Base-by-base conservation (phyloP, 64 coral and sea anemone species). In the Actinia tenebrosa region DNA sequence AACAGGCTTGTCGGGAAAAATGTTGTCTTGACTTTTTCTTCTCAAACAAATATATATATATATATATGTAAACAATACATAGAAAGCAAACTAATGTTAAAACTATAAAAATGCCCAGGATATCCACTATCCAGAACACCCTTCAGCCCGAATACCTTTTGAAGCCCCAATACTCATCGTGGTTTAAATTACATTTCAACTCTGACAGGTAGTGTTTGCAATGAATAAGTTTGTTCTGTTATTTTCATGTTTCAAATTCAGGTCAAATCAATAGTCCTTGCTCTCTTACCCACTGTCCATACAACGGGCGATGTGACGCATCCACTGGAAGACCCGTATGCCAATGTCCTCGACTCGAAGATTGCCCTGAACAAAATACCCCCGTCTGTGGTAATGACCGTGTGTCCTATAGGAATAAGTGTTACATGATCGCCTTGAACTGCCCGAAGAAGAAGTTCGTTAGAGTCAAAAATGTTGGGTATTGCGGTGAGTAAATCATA, bases 301-400 rank as follows among this genome's bases (percentile, higher is more conserved):
- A 68, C 56, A 83, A 89, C 56, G 80, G 44, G 6, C 30, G 58
- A 26, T 89, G 88, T 84, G 88, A 89, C n/a, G 43, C 44, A 25
- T 66, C 80, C 6, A 84, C 88, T 27, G 60, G 80, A 9, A 68
- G 62, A 71, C 42, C 81, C 22, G 42, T 83, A 11, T 89, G 88
- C 55, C 30, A 68, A 25, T 89, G 88, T 20, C 81, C 88, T 19
- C 79, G 60, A 55, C 83, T 85, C 10, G 81, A 60, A 56, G 81
- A 84, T 22, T 89, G 89, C 59, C 13, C 45, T 3, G 46, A 87
- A 19, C 55, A 19, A 54, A 64, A 81, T 79, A 86, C 63, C 9
- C 91, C 86, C 11, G 91, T 99, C 13, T 99, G 97, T 84, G 97
- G 93, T 14, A 92, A 78, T 86, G 93, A 99, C 79, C 80, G 88